Evolutionary conservation across 2,797 vertebrate species (phyloP), one percentile per base, ranked within the genome.

Genomic region (Columba guinea): DNA sequence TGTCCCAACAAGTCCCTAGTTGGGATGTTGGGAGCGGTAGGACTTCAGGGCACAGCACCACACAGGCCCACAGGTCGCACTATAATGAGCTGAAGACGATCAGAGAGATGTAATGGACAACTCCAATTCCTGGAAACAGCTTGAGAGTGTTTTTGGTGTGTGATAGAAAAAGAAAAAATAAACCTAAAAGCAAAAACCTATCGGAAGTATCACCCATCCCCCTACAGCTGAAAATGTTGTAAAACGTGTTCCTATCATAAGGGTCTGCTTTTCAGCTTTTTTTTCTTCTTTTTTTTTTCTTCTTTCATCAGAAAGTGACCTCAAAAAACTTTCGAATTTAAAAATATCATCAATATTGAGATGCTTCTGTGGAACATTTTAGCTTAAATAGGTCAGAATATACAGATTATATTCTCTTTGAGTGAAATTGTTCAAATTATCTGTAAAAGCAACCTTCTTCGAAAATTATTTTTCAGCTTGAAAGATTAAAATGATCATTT

Each of bases 11-110:
- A 92, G 78, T 89, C 92, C 78, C 88, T 34, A 53, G 55, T 73
- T 68, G 64, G 67, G 80, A 55, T 70, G 56, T 92, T 82, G 0
- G 1, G 48, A 95, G 80, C 3, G 1, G 68, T 11, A 90, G 78
- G 44, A 76, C 92, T 95, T 28, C 71, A 39, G 81, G 94, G 84
- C 84, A 80, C 44, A 87, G 67, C 34, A 69, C 44, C 30, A 26
- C 55, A 67, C 28, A 77, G 48, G 63, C 93, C 93, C 81, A 90
- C 86, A 30, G 90, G 92, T 95, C 89, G 94, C 60, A 62, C 83
- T 90, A 89, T 95, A 96, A 97, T 89, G 81, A 95, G 86, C 71
- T 85, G 56, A 24, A 84, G 71, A 89, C 77, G 84, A 96, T 95
- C 81, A 95, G 92, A 93, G 77, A 74, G 71, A 80, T 26, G 37